A percentile compares a stretch with the other conserved stretches of the same genome.
phyloP scores from a whole-genome alignment of 2,888 invertebrate genomes.

The Thalpophila matura region DNA sequence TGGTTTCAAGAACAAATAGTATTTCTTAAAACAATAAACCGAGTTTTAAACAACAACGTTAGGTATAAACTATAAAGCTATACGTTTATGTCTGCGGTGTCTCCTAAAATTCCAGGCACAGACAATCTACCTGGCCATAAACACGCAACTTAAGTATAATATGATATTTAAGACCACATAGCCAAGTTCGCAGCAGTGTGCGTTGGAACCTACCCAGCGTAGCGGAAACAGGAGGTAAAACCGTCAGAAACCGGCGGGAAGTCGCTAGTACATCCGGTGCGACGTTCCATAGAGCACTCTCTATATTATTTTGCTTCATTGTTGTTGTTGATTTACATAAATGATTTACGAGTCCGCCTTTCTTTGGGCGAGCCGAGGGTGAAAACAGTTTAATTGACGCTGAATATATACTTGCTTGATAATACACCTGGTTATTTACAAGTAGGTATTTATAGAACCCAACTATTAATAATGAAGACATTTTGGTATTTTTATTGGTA shows the following conservation, averaged over 20 bases:
- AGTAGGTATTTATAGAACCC: too few species aligned
- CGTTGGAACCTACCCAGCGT: slow-evolving; percentile 50
- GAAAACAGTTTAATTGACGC: slow-evolving; percentile 62
- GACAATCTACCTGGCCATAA: slow-evolving; percentile 31
- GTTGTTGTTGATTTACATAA: slow-evolving; percentile 83
- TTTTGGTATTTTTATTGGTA: too few species aligned
- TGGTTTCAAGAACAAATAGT: neutral
- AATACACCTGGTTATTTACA: slow-evolving; percentile 37
- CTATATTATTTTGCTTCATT: slow-evolving; percentile 82
- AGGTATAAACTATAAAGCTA: slow-evolving; percentile 6
- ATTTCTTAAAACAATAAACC: slow-evolving; percentile 8
- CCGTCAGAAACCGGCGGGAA: slow-evolving; percentile 78
- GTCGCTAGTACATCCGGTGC: slow-evolving; percentile 79
- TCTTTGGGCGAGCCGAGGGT: slow-evolving; percentile 67
- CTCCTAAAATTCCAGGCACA: slow-evolving; percentile 11
- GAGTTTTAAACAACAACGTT: slow-evolving; percentile 7
- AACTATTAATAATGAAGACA: too few species aligned
- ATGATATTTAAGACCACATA: slow-evolving; percentile 43
- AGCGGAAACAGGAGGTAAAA: slow-evolving; percentile 78
- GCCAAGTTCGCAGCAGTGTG: slow-evolving; percentile 50
- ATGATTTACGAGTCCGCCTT: slow-evolving; percentile 78
- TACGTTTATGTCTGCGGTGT: slow-evolving; percentile 5
- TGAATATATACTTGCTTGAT: slow-evolving; percentile 35
- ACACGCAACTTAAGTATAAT: slow-evolving; percentile 37
- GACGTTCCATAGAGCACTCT: slow-evolving; percentile 74